Percentiles rank a stretch among this genome's conserved stretches.
Conservation (phyloP, 2,888 invertebrate species). For the Drosophila gaucha region DNA sequence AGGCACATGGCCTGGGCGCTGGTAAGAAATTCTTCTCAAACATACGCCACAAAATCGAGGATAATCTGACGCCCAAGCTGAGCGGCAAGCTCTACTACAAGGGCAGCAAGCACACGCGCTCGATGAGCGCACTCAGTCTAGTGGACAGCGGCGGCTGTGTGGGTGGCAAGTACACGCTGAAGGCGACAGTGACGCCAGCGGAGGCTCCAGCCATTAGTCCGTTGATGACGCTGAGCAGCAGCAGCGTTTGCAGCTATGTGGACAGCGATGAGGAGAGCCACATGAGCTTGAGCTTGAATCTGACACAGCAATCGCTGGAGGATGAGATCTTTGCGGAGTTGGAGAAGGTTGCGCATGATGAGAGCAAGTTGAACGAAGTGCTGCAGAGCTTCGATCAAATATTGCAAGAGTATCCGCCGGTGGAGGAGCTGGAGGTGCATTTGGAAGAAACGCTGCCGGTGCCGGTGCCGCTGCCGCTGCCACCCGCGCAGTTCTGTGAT, state of each 20-base stretch:
- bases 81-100: conserved; percentile 81
- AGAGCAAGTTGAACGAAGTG: conserved; percentile 85
- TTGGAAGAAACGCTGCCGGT: conserved; percentile 15
- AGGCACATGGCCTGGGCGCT: conserved; percentile 51
- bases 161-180: conserved; percentile 68
- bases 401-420: conserved; percentile 84
- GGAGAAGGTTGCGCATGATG: conserved; percentile 84
- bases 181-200: conserved; percentile 13
- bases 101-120: conserved; percentile 78
- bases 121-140: conserved; percentile 71
- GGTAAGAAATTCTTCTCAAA: conserved; percentile 81
- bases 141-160: conserved; percentile 61
- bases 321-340: conserved; percentile 85
- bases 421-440: conserved; percentile 24
- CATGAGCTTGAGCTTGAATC: conserved; percentile 75
- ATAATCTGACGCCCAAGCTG: conserved; percentile 82
- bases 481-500: conserved; percentile 51
- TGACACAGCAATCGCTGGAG: conserved; percentile 82
- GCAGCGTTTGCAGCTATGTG: conserved; percentile 64
- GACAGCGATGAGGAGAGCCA: conserved; percentile 83
- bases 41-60: conserved; percentile 84
- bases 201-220: conserved; percentile 14
- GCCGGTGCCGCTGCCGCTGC: conserved; percentile 26
- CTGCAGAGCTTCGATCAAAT: conserved; percentile 86
- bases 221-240: conserved; percentile 45